Percentiles rank a stretch among this genome's conserved stretches.
These are phyloP conservation scores for Grus americana DNA, from an alignment of 2,113 vertebrate genomes.

Conservation along the genomic window DNA sequence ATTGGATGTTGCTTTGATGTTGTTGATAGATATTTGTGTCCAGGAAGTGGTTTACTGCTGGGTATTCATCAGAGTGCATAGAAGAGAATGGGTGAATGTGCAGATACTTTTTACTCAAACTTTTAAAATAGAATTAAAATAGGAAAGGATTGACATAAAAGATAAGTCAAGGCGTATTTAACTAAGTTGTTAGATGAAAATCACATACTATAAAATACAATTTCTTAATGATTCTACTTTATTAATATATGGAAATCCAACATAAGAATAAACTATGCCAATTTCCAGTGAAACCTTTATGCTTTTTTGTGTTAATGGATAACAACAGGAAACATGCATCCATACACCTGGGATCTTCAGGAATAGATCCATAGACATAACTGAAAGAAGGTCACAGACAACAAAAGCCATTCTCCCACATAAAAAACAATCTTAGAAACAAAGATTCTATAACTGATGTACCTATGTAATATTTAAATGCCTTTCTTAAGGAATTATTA, in stretches of 20 bases:
- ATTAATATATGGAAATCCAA: not conserved
- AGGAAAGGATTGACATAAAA: not conserved
- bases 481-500: not conserved
- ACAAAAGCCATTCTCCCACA: accelerated
- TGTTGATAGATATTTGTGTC: not conserved
- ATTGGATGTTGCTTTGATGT: not conserved
- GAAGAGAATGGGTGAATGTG: not conserved
- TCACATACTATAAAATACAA: not conserved
- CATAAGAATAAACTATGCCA: not conserved
- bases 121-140: not conserved
- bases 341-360: not conserved
- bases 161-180: not conserved
- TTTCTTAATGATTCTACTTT: not conserved
- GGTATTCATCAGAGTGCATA: not conserved
- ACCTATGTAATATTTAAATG: not conserved
- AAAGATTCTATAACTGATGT: not conserved
- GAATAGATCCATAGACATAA: not conserved
- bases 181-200: not conserved
- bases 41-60: not conserved
- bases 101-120: not conserved
- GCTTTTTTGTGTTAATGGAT: not conserved
- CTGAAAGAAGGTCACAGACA: not conserved
- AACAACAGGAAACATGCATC: not conserved
- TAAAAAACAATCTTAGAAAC: not conserved
- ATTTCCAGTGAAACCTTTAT: not conserved